Conservation (phyloP, 2,113 vertebrate species). For the Cyprinus carpio region DNA sequence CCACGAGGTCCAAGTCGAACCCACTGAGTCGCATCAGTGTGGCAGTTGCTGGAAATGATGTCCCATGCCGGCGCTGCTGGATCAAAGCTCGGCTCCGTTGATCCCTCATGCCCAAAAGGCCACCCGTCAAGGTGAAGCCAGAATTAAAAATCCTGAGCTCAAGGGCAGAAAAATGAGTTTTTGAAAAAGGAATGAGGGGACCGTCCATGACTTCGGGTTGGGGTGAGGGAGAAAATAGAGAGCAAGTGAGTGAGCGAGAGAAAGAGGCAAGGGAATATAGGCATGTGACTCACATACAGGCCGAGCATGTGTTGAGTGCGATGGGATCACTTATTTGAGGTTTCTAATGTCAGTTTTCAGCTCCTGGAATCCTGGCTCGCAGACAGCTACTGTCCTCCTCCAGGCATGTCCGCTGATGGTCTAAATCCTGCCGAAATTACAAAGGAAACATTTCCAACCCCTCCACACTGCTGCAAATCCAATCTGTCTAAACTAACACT, state of each 20-base stretch:
- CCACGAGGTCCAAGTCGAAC: conserved; percentile 56
- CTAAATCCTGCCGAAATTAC: conserved; percentile 52
- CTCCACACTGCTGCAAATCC: conserved; percentile 38
- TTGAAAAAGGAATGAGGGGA: conserved; percentile 59
- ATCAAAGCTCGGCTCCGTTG: conserved; percentile 55
- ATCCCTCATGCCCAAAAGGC: conserved; percentile 58
- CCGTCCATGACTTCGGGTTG: conserved; percentile 44
- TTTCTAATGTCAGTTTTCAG: conserved; percentile 43
- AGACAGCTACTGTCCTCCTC: conserved; percentile 50
- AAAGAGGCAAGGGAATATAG: conserved; percentile 2
- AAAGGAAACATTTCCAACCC: conserved; percentile 23
- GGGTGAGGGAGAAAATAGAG: neutral
- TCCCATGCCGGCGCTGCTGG: conserved; percentile 44
- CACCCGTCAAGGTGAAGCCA: conserved; percentile 55
- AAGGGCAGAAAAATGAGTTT: conserved; percentile 53
- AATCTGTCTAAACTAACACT: conserved; percentile 34
- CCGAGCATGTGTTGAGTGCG: conserved; percentile 28
- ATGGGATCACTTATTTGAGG: conserved; percentile 42
- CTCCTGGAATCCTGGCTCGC: conserved; percentile 52
- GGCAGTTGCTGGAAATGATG: conserved; percentile 56
- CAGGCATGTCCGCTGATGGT: conserved; percentile 41
- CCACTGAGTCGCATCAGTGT: conserved; percentile 45
- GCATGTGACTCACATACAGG: conserved; percentile 56
- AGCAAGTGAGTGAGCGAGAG: neutral
- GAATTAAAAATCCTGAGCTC: conserved; percentile 59